Evolutionary conservation across 2,113 vertebrate genomes (phyloP).

Genomic region (Channa maculata): DNA sequence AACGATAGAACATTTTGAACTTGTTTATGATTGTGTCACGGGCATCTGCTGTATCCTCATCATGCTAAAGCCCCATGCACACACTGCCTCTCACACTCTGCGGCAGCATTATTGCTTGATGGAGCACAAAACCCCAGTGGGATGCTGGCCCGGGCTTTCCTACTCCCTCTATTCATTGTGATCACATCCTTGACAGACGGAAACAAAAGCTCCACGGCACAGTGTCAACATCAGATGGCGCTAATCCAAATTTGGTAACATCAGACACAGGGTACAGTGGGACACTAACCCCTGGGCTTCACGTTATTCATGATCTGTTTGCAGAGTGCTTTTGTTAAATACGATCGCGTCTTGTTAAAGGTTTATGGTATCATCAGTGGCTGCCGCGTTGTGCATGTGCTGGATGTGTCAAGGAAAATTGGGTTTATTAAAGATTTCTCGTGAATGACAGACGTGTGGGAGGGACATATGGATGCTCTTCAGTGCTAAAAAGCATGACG

Average conservation of each 20-base stretch:
- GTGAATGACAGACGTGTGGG: slow-evolving; percentile 48
- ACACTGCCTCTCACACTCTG: slow-evolving; percentile 4
- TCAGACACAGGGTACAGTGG: slow-evolving; percentile 45
- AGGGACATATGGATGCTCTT: slow-evolving; percentile 77
- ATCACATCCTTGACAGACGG: slow-evolving; percentile 59
- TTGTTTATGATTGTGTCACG: slow-evolving; percentile 8
- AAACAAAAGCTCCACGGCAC: slow-evolving; percentile 66
- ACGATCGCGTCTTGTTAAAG: slow-evolving; percentile 14
- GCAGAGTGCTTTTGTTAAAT: slow-evolving; percentile 15
- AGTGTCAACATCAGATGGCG: slow-evolving; percentile 72
- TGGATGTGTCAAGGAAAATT: slow-evolving; percentile 2
- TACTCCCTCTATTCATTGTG: slow-evolving; percentile 53
- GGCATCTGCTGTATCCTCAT: slow-evolving; percentile 46
- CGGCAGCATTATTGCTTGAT: slow-evolving; percentile 32
- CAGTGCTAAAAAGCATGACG: slow-evolving; percentile 72
- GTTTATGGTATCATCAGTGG: slow-evolving; percentile 1
- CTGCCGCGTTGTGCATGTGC: slow-evolving; percentile 11
- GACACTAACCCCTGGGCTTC: slow-evolving; percentile 30
- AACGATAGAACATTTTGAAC: background rate
- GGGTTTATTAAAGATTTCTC: slow-evolving; percentile 37
- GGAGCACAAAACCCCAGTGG: slow-evolving; percentile 67
- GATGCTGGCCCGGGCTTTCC: slow-evolving; percentile 48
- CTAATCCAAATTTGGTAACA: slow-evolving; percentile 53
- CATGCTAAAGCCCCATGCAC: slow-evolving; percentile 4
- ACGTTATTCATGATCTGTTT: slow-evolving; percentile 30